These are phyloP conservation scores for Callorhinus ursinus DNA, from an alignment of 2,113 vertebrate genomes.

Conservation along the genomic window DNA sequence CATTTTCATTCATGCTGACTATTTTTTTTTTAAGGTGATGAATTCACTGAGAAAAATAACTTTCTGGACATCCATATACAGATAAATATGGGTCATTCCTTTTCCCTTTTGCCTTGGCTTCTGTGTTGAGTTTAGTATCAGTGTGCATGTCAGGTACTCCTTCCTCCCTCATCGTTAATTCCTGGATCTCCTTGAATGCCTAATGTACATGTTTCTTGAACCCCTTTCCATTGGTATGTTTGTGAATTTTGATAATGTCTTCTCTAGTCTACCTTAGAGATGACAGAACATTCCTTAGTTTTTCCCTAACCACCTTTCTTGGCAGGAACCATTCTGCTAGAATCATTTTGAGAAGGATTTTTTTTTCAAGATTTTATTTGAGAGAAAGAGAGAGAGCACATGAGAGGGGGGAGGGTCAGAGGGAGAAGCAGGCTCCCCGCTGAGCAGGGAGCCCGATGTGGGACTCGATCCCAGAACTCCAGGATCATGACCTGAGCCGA, in stretches of 20 bases:
- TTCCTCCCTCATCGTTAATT: slow-evolving; percentile 95
- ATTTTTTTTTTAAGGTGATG: slow-evolving; percentile 93
- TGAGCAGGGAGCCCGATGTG: too few relatives aligned
- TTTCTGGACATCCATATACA: slow-evolving; percentile 92
- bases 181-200: slow-evolving; percentile 94
- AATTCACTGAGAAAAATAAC: slow-evolving; percentile 91
- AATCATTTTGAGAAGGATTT: neutral
- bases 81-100: slow-evolving; percentile 92
- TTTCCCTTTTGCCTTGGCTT: slow-evolving; percentile 94
- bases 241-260: slow-evolving; percentile 95
- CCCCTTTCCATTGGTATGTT: slow-evolving; percentile 93
- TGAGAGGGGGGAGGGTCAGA: too few relatives aligned
- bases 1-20: neutral
- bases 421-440: too few relatives aligned
- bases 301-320: slow-evolving; percentile 91
- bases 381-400: too few relatives aligned
- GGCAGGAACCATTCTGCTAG: slow-evolving; percentile 90
- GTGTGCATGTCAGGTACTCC: slow-evolving; percentile 93
- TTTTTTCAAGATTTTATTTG: too few relatives aligned
- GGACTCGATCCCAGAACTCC: too few relatives aligned
- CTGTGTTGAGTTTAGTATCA: slow-evolving; percentile 94
- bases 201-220: slow-evolving; percentile 94
- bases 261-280: slow-evolving; percentile 95
- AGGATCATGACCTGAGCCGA: too few relatives aligned
- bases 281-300: slow-evolving; percentile 91